Conservation (phyloP, 2,888 invertebrate species). For the Scaptodrosophila latifasciaeformis region DNA sequence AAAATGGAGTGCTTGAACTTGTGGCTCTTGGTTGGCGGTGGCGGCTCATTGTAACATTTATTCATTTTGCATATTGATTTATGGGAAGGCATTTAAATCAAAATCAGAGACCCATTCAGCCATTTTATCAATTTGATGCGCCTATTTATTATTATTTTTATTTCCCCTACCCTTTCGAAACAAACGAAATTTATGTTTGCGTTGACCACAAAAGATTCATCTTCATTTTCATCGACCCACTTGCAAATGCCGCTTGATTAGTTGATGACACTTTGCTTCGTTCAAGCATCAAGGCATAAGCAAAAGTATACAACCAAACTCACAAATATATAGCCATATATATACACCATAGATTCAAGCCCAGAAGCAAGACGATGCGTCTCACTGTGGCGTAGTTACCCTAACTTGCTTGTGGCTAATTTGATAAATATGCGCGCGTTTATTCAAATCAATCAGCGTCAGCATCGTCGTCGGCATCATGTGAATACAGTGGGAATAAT, state of each 20-base stretch:
- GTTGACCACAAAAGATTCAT: conserved; percentile 62
- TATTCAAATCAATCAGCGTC: conserved; percentile 70
- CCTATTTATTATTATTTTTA: conserved; percentile 60
- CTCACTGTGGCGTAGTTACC: conserved; percentile 8
- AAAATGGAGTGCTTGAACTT: conserved; percentile 16
- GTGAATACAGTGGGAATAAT: background rate
- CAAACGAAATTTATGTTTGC: conserved; percentile 43
- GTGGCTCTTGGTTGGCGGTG: conserved; percentile 55
- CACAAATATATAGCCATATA: conserved; percentile 7
- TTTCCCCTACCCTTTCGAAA: conserved; percentile 12
- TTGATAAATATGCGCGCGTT: conserved; percentile 67
- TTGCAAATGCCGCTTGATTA: conserved; percentile 57
- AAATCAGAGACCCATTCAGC: conserved; percentile 42
- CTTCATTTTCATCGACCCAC: conserved; percentile 48
- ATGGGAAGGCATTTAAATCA: conserved; percentile 53
- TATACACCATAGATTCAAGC: conserved; percentile 8
- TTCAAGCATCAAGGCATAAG: too few species aligned
- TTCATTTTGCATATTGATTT: conserved; percentile 61
- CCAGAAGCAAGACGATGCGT: background rate
- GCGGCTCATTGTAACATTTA: conserved; percentile 47
- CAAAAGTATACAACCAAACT: conserved; percentile 15
- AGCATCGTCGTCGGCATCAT: conserved; percentile 18
- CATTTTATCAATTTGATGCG: conserved; percentile 64
- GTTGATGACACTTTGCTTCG: conserved; percentile 63
- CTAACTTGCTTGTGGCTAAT: conserved; percentile 50